Conservation (phyloP, 2,113 vertebrate species). For the Caretta caretta region DNA sequence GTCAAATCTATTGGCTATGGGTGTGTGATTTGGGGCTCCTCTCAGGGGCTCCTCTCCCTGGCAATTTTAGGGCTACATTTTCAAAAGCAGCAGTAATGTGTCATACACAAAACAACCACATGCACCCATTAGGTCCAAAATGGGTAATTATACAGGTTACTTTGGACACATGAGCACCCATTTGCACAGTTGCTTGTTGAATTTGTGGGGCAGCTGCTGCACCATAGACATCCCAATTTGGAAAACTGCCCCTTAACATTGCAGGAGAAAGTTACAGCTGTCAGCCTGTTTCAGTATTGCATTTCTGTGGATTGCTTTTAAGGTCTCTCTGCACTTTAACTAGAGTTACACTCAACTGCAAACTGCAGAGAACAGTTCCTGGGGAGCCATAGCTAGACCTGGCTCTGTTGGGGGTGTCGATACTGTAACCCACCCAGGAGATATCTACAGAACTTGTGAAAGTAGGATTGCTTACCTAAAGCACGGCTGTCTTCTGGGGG, state of each 20-base stretch:
- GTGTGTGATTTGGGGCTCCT: background rate
- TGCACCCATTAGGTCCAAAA: background rate
- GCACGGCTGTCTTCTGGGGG: background rate
- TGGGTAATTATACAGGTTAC: fast-evolving
- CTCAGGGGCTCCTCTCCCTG: background rate
- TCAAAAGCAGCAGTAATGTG: background rate
- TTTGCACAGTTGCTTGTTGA: fast-evolving
- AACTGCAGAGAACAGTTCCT: fast-evolving
- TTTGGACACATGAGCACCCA: background rate
- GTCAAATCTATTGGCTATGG: constrained; percentile 21
- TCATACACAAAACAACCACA: background rate
- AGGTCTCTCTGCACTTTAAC: background rate
- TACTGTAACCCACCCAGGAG: fast-evolving
- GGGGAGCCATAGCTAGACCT: background rate
- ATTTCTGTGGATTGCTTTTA: background rate
- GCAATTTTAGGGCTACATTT: background rate
- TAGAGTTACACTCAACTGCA: background rate
- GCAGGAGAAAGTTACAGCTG: background rate
- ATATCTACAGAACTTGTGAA: background rate
- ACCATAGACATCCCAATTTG: background rate
- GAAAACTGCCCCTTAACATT: background rate
- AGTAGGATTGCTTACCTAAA: fast-evolving
- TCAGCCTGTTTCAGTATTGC: background rate
- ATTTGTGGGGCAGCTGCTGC: fast-evolving
- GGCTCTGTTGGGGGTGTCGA: background rate